phyloP scores from a whole-genome alignment of 2,888 invertebrate genomes.

The Calliphora vomitoria region DNA sequence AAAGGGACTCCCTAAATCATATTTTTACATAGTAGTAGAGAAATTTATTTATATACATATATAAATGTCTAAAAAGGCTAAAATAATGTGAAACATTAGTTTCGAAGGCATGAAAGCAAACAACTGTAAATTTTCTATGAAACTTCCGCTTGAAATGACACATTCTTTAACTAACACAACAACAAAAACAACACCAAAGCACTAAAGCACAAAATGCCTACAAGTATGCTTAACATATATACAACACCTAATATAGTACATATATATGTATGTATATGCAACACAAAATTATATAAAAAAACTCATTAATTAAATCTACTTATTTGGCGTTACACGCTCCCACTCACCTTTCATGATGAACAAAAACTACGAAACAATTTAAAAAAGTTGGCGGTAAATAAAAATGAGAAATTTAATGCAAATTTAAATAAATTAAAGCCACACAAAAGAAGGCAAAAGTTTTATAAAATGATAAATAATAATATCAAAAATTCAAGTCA shows the following conservation, averaged over 20 bases:
- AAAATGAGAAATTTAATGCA: conserved; percentile 33
- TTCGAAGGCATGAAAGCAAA: conserved; percentile 55
- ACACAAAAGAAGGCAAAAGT: background rate
- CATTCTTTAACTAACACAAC: conserved; percentile 50
- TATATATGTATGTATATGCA: too few species aligned
- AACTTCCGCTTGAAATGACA: conserved; percentile 64
- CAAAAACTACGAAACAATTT: background rate
- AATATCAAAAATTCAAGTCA: conserved; percentile 40
- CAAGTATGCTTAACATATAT: conserved; percentile 63
- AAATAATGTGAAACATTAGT: conserved; percentile 42
- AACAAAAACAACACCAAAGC: background rate
- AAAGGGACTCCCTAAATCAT: background rate
- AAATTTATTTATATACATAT: background rate
- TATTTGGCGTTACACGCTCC: conserved; percentile 3
- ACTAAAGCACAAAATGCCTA: conserved; percentile 45
- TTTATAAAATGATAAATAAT: conserved; percentile 19
- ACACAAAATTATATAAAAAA: conserved; percentile 45
- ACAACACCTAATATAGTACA: conserved; percentile 56
- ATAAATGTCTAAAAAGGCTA: conserved; percentile 15
- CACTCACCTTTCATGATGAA: background rate
- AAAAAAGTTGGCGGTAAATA: background rate
- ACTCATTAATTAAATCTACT: conserved; percentile 56
- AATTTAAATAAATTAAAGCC: conserved; percentile 34
- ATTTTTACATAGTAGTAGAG: background rate
- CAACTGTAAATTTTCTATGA: conserved; percentile 61